Evolutionary conservation across 2,797 vertebrate genomes (phyloP).

Genomic region (Cygnus olor): DNA sequence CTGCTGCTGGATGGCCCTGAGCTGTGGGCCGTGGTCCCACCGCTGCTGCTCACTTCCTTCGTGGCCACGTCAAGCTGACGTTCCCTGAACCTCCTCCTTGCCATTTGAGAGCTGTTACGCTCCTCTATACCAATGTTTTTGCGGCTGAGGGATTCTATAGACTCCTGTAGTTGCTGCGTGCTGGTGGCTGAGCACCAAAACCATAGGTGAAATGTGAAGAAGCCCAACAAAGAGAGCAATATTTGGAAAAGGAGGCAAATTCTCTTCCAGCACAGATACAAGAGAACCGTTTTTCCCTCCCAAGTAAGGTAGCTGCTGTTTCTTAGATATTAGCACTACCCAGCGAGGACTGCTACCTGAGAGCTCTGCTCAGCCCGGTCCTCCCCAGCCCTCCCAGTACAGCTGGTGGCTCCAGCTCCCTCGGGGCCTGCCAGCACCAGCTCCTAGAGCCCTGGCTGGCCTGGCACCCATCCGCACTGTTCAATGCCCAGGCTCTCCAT

Average conservation of each 20-base stretch:
- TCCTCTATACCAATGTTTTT: background rate
- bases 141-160: background rate
- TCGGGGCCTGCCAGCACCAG: too few species aligned
- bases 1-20: background rate
- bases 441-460: too few species aligned
- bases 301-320: background rate
- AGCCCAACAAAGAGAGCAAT: background rate
- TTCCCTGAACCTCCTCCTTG: background rate
- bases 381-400: background rate
- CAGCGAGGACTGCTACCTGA: background rate
- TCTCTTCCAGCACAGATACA: background rate
- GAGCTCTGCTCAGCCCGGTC: background rate
- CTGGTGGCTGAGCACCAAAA: background rate
- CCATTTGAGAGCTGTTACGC: background rate
- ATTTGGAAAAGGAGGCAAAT: background rate
- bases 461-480: too few species aligned
- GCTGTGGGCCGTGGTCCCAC: background rate
- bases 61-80: accelerated
- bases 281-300: background rate
- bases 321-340: background rate
- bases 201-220: background rate
- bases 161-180: background rate
- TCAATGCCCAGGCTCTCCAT: too few species aligned
- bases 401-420: background rate
- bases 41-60: background rate